phyloP scores from a whole-genome alignment of 2,113 vertebrate genomes.

The Plecotus auritus region DNA sequence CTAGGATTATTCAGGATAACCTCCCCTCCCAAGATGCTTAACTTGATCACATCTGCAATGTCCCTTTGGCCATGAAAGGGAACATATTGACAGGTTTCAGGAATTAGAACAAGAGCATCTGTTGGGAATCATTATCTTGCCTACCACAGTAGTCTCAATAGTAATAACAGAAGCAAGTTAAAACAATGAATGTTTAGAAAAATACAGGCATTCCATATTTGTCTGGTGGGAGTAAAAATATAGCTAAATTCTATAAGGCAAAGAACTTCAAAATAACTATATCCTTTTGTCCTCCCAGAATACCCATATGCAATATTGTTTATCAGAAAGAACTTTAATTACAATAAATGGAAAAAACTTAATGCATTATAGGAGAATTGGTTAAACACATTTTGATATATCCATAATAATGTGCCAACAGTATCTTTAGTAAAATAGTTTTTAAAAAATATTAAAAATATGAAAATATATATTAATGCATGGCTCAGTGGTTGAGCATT shows the following conservation, averaged over 20 bases:
- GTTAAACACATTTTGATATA: background rate
- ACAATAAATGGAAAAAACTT: background rate
- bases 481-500: too few relatives aligned
- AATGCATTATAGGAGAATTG: background rate
- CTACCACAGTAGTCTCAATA: background rate
- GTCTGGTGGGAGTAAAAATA: background rate
- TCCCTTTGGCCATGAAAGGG: background rate
- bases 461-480: background rate
- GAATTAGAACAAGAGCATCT: background rate
- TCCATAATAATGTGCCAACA: background rate
- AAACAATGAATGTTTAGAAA: background rate
- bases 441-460: background rate
- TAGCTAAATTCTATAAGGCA: background rate
- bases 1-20: background rate
- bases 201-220: background rate
- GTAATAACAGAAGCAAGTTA: background rate
- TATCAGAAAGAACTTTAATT: background rate
- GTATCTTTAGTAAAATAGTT: background rate
- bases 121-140: background rate
- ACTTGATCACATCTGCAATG: background rate
- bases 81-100: background rate
- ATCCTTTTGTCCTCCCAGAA: background rate
- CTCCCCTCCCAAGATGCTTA: background rate
- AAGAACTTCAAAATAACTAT: background rate
- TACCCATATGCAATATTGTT: background rate